phyloP scores from a whole-genome alignment of 2,113 vertebrate species.

The Coregonus clupeaformis region DNA sequence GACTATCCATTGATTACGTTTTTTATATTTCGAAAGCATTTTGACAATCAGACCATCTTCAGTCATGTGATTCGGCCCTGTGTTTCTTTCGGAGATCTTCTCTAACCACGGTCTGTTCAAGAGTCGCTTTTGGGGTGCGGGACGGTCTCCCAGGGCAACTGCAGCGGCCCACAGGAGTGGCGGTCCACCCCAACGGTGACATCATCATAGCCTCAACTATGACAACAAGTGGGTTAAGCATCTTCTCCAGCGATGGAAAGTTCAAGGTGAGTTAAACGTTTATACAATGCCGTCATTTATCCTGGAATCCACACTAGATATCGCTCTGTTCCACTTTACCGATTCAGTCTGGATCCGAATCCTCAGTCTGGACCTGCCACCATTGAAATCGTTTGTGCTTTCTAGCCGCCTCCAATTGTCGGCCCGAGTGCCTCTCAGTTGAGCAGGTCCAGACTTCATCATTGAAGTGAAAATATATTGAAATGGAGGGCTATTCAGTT shows the following conservation, averaged over 20 bases:
- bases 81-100: constrained; percentile 80
- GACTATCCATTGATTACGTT: too few relatives aligned
- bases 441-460: too few relatives aligned
- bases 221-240: constrained; percentile 99
- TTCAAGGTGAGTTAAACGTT: constrained; percentile 82
- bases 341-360: too few relatives aligned
- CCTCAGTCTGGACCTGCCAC: too few relatives aligned
- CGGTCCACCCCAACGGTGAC: constrained; percentile 92
- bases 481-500: too few relatives aligned
- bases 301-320: neutral
- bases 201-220: constrained; percentile 97
- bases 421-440: too few relatives aligned
- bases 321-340: neutral
- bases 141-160: constrained; percentile 92
- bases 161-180: constrained; percentile 93
- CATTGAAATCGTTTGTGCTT: too few relatives aligned
- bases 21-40: too few relatives aligned
- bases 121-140: constrained; percentile 92
- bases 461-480: too few relatives aligned
- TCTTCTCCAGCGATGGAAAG: constrained; percentile 94
- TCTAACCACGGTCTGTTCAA: constrained; percentile 94
- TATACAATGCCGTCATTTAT: neutral
- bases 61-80: constrained; percentile 5
- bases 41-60: too few relatives aligned
- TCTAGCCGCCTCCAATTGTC: too few relatives aligned